phyloP scores from a whole-genome alignment of 2,888 invertebrate genomes.

The Athalia rosae region DNA sequence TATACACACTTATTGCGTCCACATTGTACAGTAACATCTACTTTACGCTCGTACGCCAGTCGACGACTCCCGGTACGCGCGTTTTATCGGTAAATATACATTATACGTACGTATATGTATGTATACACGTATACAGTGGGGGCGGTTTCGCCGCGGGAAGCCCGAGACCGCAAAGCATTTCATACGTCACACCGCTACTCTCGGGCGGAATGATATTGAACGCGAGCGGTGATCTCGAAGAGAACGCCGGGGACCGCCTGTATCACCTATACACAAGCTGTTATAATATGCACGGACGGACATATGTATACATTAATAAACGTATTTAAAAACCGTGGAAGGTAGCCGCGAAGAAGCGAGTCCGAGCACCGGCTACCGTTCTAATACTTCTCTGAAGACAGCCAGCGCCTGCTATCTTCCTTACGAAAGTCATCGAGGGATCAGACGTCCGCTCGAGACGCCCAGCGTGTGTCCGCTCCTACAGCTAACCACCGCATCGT shows the following conservation, averaged over 20 bases:
- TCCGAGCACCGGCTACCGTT: conserved; percentile 31
- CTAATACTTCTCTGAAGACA: conserved; percentile 8
- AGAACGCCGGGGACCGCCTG: not conserved
- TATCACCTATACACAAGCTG: not conserved
- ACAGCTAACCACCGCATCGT: not conserved
- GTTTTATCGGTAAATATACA: not conserved
- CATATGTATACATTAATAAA: not conserved
- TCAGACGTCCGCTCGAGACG: conserved; percentile 7
- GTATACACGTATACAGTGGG: conserved; percentile 22
- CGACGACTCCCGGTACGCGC: not conserved
- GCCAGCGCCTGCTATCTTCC: conserved; percentile 22
- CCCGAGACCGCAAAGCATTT: conserved; percentile 66
- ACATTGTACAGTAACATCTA: too few species aligned
- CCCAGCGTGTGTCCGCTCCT: conserved; percentile 37
- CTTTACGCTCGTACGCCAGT: not conserved
- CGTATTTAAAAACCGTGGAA: conserved; percentile 20
- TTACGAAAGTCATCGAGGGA: conserved; percentile 37
- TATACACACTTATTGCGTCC: too few species aligned
- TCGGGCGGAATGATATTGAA: conserved; percentile 52
- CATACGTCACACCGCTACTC: conserved; percentile 63
- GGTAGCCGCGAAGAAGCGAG: conserved; percentile 2
- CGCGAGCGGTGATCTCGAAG: conserved; percentile 45
- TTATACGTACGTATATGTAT: not conserved
- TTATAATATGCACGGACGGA: not conserved
- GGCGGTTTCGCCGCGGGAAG: conserved; percentile 57